Evolutionary conservation across 2,888 invertebrate species (phyloP), one percentile per base, ranked within the genome.

Genomic region (Metopia argyrocephala): DNA sequence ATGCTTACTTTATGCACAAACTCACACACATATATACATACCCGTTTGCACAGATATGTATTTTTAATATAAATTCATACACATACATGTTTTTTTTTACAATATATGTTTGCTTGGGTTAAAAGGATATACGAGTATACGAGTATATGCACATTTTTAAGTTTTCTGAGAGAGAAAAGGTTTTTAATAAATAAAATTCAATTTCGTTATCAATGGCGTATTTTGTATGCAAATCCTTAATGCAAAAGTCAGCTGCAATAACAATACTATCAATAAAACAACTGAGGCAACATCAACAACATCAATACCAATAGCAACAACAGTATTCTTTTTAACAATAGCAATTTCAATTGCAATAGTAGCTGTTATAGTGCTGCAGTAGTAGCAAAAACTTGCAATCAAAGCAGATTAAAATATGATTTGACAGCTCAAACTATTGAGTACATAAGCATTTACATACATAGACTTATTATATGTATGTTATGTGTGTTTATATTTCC

Each of bases 371-470:
- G 38, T 38, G 0, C 12, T 64, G 78, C 75, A 61, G 64, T 28
- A 57, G 75, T 70, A 21, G 78, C 71, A 82, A 79, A 78, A 80
- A 76, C 69, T 79, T 74, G 70, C 88, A 88, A 89, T 89, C 88
- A 88, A 89, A 87, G 85, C 86, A 88, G 88, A 88, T 88, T 88
- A 88, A 88, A 88, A 88, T 87, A 89, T 88, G 88, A 88, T 88
- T 87, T 88, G 87, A 88, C 87, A 87, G 87, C 85, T 71, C 71
- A 71, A 71, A 78, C 71, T 78, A 78, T 71, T 75, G 64, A 46
- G 59, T 27, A 61, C 27, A 15, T 15, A 38, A 38, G 2, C 1
- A 31, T 1, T 5, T 31, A 31, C 31, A 31, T 31, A 31, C 31
- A 31, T 31, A 9, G n/a, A n/a, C n/a, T n/a, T n/a, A n/a, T n/a